Evolutionary conservation across 2,797 vertebrate species (phyloP).

Genomic region (Poeciliopsis presidionis): DNA sequence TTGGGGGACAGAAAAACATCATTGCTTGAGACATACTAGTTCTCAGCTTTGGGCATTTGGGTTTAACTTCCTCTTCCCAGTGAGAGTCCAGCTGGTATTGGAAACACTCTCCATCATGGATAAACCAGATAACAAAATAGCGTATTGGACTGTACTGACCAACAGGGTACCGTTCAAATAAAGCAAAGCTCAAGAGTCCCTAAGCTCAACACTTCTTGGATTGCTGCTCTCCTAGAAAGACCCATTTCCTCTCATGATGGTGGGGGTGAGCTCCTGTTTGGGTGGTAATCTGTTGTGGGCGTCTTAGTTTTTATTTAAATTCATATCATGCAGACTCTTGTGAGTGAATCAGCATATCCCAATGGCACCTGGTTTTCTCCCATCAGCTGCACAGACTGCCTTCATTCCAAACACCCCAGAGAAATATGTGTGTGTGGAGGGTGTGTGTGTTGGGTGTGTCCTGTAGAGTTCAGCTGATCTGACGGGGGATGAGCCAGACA

Average conservation of each 20-base stretch:
- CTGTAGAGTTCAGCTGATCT: slow-evolving; percentile 24
- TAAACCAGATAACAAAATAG: background rate
- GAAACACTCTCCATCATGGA: background rate
- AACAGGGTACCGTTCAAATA: background rate
- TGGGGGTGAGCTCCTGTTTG: slow-evolving; percentile 20
- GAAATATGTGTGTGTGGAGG: slow-evolving; percentile 4
- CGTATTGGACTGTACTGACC: background rate
- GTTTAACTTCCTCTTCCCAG: background rate
- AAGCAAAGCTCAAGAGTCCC: background rate
- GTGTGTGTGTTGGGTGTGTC: slow-evolving; percentile 4
- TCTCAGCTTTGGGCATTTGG: background rate
- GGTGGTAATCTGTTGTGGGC: slow-evolving; percentile 6
- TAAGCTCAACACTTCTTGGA: background rate
- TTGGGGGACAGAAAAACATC: background rate
- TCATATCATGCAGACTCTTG: slow-evolving; percentile 61
- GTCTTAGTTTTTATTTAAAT: slow-evolving; percentile 12
- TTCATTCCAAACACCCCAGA: slow-evolving; percentile 52
- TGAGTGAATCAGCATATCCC: slow-evolving; percentile 62
- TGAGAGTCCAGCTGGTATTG: background rate
- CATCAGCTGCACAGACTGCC: slow-evolving; percentile 62
- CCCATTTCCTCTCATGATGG: background rate
- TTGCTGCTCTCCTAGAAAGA: background rate
- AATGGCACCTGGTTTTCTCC: slow-evolving; percentile 19
- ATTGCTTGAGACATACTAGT: background rate
- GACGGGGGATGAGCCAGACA: slow-evolving; percentile 39